phyloP scores from a whole-genome alignment of 2,797 vertebrate species.

The Cephalopachus bancanus region DNA sequence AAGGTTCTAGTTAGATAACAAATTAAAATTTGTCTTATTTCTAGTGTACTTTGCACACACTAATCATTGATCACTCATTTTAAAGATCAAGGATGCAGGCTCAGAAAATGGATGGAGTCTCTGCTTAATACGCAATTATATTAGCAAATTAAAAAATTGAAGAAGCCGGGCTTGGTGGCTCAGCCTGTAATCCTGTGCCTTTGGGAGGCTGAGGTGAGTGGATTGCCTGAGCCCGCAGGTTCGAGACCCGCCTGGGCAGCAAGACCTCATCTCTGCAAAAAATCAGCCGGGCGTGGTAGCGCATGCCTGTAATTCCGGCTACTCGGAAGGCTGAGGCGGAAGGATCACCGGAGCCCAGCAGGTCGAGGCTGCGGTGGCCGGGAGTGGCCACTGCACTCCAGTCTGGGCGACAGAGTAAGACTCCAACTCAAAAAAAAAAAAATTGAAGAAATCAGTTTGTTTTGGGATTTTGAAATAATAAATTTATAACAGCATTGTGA shows the following conservation, averaged over 20 bases:
- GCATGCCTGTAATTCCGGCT: no score
- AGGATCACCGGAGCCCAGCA: no score
- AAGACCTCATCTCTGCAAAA: no score
- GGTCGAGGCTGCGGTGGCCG: no score
- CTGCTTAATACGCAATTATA: conserved; percentile 32
- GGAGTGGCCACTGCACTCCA: no score
- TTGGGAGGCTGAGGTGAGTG: no score
- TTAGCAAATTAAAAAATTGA: conserved; percentile 21
- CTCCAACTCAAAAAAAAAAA: neutral
- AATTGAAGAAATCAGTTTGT: conserved; percentile 21
- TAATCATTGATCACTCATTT: conserved; percentile 37
- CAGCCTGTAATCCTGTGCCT: no score
- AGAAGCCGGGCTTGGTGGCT: neutral
- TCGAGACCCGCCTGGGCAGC: no score
- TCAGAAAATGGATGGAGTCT: conserved; percentile 27
- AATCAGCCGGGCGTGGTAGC: no score
- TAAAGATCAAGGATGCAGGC: conserved; percentile 54
- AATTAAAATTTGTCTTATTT: conserved; percentile 58
- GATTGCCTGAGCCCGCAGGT: no score
- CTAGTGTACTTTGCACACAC: neutral
- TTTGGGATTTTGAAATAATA: conserved; percentile 51
- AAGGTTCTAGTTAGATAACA: conserved; percentile 29
- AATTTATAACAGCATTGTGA: conserved; percentile 54
- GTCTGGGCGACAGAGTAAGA: no score
- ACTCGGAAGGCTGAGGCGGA: no score